Evolutionary conservation across 1,140 invertebrate species (phyloP).

Genomic region (Bombus waltoni): DNA sequence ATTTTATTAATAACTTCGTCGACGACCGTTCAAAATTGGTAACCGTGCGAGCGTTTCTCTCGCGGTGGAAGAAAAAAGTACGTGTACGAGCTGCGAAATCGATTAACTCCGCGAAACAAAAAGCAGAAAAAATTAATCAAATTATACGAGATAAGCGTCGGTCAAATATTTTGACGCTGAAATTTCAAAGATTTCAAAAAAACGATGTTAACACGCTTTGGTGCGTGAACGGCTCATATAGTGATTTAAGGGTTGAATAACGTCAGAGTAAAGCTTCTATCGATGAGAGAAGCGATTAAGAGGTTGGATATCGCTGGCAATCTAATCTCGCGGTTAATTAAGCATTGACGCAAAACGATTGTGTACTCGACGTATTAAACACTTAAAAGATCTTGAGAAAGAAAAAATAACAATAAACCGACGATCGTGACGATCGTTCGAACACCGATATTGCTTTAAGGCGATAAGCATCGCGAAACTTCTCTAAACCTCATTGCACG

Average conservation of each 20-base stretch:
- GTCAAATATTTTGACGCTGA: no score
- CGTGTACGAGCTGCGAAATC: background rate
- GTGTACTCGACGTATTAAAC: background rate
- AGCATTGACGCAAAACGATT: constrained; percentile 7
- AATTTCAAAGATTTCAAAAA: no score
- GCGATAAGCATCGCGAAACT: constrained; percentile 16
- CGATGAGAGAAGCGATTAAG: background rate
- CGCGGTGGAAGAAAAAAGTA: background rate
- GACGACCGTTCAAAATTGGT: constrained; percentile 12
- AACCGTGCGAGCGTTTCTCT: background rate
- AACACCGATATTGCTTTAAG: constrained; percentile 4
- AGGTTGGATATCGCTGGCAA: constrained; percentile 2
- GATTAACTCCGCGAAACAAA: no score
- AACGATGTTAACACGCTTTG: no score
- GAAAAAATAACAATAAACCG: background rate
- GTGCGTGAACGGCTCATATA: no score
- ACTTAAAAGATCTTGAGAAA: background rate
- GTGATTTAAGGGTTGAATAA: background rate
- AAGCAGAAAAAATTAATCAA: no score
- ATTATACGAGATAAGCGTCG: no score
- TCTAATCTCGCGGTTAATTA: constrained; percentile 41
- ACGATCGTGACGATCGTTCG: background rate
- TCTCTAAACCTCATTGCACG: background rate
- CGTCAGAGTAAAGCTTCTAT: background rate
- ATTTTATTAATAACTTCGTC: constrained; percentile 46